phyloP scores from a whole-genome alignment of 2,888 invertebrate genomes.

The Drosophila nr. perissopoda region DNA sequence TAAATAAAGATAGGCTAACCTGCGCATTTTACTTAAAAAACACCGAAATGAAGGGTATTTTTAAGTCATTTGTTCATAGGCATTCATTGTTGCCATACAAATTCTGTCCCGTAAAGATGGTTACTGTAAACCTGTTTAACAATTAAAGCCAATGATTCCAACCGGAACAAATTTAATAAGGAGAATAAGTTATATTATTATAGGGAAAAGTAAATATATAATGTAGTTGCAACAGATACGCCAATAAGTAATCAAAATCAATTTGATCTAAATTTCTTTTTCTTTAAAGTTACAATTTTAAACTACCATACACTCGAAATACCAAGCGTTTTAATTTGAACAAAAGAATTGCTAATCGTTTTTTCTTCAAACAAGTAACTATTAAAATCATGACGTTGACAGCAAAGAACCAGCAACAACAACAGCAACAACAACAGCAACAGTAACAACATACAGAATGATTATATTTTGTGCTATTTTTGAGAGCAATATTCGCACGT shows the following conservation, averaged over 20 bases:
- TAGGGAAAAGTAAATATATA: conserved; percentile 1
- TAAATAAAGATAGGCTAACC: neutral
- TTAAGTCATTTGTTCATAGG: neutral
- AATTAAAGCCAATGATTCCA: conserved; percentile 51
- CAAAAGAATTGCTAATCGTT: conserved; percentile 29
- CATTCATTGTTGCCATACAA: conserved; percentile 4
- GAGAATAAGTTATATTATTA: neutral
- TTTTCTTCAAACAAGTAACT: conserved; percentile 29
- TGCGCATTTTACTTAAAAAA: neutral
- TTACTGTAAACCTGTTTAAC: conserved; percentile 42
- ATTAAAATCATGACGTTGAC: conserved; percentile 64
- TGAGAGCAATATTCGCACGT: conserved; percentile 67
- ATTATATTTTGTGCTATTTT: conserved; percentile 66
- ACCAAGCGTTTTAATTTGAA: conserved; percentile 40
- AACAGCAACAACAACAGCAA: conserved; percentile 13
- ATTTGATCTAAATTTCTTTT: conserved; percentile 8
- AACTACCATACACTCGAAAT: conserved; percentile 38
- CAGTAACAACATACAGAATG: conserved; percentile 38
- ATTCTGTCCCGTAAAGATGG: conserved; percentile 7
- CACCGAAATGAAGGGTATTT: neutral
- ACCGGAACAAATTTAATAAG: conserved; percentile 17
- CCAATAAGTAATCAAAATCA: neutral
- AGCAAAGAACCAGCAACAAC: conserved; percentile 23
- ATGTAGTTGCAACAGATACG: neutral
- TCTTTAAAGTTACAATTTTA: conserved; percentile 15